Evolutionary conservation across 2,888 invertebrate species (phyloP).

Genomic region (Drosophila subquinaria): DNA sequence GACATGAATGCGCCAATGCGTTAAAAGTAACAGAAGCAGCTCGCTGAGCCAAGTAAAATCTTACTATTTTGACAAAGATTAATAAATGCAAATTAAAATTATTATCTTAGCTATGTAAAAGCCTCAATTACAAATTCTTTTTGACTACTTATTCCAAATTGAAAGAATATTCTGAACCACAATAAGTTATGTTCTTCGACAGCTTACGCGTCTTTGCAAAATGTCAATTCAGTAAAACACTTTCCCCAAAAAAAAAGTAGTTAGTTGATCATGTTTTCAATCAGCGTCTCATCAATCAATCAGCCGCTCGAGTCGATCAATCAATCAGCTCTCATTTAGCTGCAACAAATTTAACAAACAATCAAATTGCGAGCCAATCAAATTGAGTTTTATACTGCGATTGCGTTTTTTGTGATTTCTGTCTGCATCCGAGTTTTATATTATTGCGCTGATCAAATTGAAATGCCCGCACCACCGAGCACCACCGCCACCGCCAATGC

Average conservation of each 20-base stretch:
- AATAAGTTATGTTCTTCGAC: background rate
- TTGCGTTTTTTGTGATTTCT: constrained; percentile 46
- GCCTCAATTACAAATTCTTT: background rate
- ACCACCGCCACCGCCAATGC: constrained; percentile 10
- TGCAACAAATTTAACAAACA: constrained; percentile 59
- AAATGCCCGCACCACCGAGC: constrained; percentile 40
- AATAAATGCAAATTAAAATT: too few relatives aligned
- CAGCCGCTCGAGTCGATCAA: constrained; percentile 55
- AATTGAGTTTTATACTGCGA: constrained; percentile 49
- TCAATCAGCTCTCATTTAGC: constrained; percentile 73
- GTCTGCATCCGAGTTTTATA: constrained; percentile 57
- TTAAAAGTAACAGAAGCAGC: too few relatives aligned
- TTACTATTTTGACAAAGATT: too few relatives aligned
- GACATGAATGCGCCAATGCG: too few relatives aligned
- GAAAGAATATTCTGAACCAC: background rate
- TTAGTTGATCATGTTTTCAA: constrained; percentile 32
- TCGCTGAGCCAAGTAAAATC: too few relatives aligned
- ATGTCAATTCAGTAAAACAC: constrained; percentile 20
- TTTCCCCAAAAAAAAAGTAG: constrained; percentile 19
- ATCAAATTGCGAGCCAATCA: constrained; percentile 39
- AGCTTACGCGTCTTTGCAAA: constrained; percentile 31
- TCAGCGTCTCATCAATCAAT: constrained; percentile 40
- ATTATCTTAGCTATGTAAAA: too few relatives aligned
- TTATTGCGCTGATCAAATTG: constrained; percentile 50
- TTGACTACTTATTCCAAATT: too few relatives aligned